Evolutionary conservation across 2,888 invertebrate species (phyloP).

Genomic region (Ornithoptera priamus): DNA sequence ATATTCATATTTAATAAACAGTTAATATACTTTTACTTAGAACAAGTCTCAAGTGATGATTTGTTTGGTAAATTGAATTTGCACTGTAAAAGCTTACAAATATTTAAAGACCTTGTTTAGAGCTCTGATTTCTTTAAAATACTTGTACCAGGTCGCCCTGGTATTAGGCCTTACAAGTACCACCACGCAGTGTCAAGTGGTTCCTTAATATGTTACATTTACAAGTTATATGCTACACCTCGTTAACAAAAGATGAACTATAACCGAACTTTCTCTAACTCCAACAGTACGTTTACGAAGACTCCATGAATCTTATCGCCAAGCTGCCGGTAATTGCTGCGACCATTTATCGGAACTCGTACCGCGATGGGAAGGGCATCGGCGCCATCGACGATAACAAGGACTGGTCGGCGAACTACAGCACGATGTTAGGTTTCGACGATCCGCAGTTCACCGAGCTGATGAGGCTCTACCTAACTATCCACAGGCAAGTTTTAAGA

Average conservation of each 20-base stretch:
- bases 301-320: conserved; percentile 96
- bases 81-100: no score
- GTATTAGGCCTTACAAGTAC: no score
- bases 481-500: conserved; percentile 82
- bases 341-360: conserved; percentile 94
- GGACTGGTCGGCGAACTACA: conserved; percentile 97
- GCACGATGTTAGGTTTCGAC: conserved; percentile 94
- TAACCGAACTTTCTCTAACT: not conserved
- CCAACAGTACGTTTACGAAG: conserved; percentile 88
- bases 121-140: no score
- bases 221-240: no score
- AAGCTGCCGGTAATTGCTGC: conserved; percentile 96
- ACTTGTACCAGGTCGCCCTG: no score
- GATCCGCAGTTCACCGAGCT: conserved; percentile 92
- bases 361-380: conserved; percentile 90
- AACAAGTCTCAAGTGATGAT: no score
- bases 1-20: no score
- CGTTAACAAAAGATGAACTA: not conserved
- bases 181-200: no score
- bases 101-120: no score
- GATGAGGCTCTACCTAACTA: conserved; percentile 95
- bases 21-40: no score
- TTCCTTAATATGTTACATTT: no score
- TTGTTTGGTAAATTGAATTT: no score
- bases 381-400: conserved; percentile 93